Conservation (phyloP, 1,140 invertebrate species). For the Hetaerina americana region DNA sequence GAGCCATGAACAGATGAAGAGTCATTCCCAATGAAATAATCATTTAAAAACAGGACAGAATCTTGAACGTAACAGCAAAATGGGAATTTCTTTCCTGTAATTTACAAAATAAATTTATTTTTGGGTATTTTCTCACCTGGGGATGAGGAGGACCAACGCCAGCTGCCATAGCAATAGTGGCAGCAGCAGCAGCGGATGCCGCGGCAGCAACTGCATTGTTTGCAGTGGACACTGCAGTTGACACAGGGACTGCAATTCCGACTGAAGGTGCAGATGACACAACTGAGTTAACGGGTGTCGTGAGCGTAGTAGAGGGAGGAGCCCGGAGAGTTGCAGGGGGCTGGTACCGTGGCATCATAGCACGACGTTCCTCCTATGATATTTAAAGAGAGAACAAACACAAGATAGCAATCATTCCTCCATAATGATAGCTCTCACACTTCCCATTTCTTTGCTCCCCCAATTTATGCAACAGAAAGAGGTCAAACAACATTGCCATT, state of each 20-base stretch:
- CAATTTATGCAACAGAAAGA: no score
- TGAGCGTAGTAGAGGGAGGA: not conserved
- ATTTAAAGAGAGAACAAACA: slow-evolving; percentile 13
- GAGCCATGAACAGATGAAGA: no score
- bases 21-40: no score
- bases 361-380: slow-evolving; percentile 69
- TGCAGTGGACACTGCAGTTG: not conserved
- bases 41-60: no score
- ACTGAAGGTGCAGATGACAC: not conserved
- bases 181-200: not conserved
- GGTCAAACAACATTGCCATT: no score
- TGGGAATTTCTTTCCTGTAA: no score
- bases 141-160: not conserved
- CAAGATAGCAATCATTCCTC: no score
- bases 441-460: no score
- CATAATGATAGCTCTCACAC: no score
- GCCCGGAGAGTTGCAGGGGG: slow-evolving; percentile 19
- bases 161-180: not conserved
- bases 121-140: no score
- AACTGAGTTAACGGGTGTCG: not conserved
- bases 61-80: no score
- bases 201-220: not conserved
- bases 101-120: no score
- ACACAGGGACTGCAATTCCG: not conserved
- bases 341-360: slow-evolving; percentile 61